Evolutionary conservation across 2,113 vertebrate genomes (phyloP), one percentile per base, ranked within the genome.

Genomic region (Melanotaenia duboulayi): DNA sequence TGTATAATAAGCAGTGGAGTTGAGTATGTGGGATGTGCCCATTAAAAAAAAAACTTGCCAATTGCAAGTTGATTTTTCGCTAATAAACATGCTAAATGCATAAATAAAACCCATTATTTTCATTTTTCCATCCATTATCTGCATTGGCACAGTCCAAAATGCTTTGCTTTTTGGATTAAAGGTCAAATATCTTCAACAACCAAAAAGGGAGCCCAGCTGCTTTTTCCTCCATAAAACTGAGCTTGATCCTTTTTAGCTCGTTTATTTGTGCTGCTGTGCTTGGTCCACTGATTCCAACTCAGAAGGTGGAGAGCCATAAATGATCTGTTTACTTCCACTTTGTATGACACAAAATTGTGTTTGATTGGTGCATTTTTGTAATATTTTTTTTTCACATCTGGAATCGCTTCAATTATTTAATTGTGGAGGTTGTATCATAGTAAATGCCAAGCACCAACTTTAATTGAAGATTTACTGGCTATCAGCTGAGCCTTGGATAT

Each of bases 211-310:
- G 6, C 23, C 4, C 19, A 48, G 11, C 17, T 63, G 42, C 44
- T 8, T 49, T 14, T 12, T 4, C 25, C 12, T 12, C n/a, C 4
- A 28, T 14, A 19, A 2, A n/a, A 42, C 42, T 40, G 24, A 11
- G 14, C 52, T 14, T 13, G 37, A 70, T 35, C 39, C 40, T n/a
- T 52, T 61, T 74, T 62, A 71, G 54, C 58, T 37, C 14, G 64
- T 64, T 65, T 51, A 60, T 64, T 24, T 28, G 17, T 55, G 17
- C 51, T 32, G 52, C 59, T 7, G 2, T 68, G 23, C 49, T 72
- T 48, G 6, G 52, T 65, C 37, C 37, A 48, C 46, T 56, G 59
- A 67, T 66, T 74, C 37, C 52, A 52, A 11, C 4, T 12, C 37
- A 49, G 23, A 50, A 52, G 11, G 25, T 59, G 23, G n/a, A 50